Evolutionary conservation across 2,113 vertebrate species (phyloP).

Genomic region (Upupa epops): DNA sequence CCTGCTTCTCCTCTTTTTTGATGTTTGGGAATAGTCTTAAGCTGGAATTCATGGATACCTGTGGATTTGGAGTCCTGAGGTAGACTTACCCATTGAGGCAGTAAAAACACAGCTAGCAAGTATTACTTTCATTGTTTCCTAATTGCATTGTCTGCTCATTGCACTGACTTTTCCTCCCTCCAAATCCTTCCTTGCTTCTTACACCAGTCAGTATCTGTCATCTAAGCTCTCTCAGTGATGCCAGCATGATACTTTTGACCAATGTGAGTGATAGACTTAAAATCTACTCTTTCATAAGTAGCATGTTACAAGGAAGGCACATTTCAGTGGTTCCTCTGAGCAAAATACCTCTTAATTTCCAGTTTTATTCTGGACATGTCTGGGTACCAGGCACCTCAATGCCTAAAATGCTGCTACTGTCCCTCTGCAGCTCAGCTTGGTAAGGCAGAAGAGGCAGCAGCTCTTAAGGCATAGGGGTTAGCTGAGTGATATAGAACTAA

Average conservation of each 20-base stretch:
- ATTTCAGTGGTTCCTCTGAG: not conserved
- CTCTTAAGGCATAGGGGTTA: not conserved
- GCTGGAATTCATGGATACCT: not conserved
- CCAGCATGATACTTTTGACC: not conserved
- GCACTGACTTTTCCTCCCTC: rapidly evolving
- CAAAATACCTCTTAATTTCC: not conserved
- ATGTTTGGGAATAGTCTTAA: not conserved
- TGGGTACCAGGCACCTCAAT: not conserved
- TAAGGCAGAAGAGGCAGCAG: not conserved
- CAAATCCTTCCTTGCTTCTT: not conserved
- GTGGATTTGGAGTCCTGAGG: not conserved
- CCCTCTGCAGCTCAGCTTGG: not conserved
- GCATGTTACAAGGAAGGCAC: not conserved
- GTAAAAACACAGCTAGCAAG: not conserved
- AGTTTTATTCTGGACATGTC: not conserved
- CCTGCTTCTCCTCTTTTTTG: not conserved
- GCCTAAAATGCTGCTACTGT: not conserved
- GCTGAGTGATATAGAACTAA: not conserved
- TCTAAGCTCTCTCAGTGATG: not conserved
- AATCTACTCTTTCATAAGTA: not conserved
- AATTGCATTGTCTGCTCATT: too few relatives aligned
- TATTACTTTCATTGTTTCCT: not conserved
- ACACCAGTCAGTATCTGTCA: not conserved
- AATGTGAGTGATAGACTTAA: not conserved
- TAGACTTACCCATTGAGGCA: not conserved